Conservation (phyloP, 2,797 vertebrate species). For the Toxotes lorentzi region DNA sequence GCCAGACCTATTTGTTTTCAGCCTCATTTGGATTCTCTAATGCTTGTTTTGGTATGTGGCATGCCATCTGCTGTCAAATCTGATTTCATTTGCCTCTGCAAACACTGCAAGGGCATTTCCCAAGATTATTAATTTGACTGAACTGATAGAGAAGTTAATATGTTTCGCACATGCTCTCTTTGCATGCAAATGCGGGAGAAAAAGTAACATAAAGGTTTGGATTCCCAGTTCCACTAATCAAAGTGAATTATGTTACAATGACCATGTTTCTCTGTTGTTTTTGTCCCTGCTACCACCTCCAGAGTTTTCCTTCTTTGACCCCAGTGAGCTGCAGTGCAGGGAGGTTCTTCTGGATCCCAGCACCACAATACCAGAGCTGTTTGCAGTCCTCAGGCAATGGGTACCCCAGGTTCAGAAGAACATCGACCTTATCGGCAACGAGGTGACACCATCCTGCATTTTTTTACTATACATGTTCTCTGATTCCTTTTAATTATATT, state of each 20-base stretch:
- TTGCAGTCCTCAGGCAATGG: constrained; percentile 98
- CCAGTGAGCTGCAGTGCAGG: constrained; percentile 92
- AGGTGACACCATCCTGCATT: constrained; percentile 82
- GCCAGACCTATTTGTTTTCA: constrained; percentile 49
- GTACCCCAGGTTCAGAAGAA: constrained; percentile 98
- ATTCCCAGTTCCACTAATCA: background rate
- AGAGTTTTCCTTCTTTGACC: constrained; percentile 99
- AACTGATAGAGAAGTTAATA: constrained; percentile 50
- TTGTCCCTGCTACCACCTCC: constrained; percentile 31
- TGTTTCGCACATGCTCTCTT: constrained; percentile 7
- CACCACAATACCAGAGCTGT: constrained; percentile 95
- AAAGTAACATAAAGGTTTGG: background rate
- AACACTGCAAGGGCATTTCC: constrained; percentile 54
- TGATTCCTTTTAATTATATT: background rate
- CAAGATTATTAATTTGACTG: constrained; percentile 55
- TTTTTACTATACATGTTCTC: background rate
- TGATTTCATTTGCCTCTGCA: constrained; percentile 53
- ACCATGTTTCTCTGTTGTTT: background rate
- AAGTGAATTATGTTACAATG: background rate
- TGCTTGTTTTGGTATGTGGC: constrained; percentile 52
- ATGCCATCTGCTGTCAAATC: constrained; percentile 46
- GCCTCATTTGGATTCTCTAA: constrained; percentile 29
- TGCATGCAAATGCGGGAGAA: background rate
- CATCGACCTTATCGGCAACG: constrained; percentile 93
- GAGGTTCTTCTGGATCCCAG: constrained; percentile 92